Base-by-base conservation (phyloP, 2,797 vertebrate genomes). In the Micropoecilia bifurca region DNA sequence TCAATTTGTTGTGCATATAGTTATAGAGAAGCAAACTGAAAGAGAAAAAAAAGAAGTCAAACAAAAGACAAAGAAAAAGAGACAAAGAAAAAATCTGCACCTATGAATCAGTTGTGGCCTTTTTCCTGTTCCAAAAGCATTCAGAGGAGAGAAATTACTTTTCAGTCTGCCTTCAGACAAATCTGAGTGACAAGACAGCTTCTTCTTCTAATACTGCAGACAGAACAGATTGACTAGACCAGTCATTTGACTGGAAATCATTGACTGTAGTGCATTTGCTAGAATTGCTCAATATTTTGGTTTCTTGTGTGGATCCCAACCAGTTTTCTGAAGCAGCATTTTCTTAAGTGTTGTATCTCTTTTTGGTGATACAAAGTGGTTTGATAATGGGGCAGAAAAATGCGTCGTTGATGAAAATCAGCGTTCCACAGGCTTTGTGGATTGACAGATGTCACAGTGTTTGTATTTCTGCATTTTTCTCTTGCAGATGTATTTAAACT, bases 141-240 rank as follows among this genome's bases (percentile, higher is more conserved):
- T 50, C 13, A 63, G 71, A n/a, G 41, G 6, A 71, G 3, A 57
- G 22, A 36, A 66, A 33, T 22, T 66, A 28, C 45, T 20, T 63
- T 47, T 63, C 33, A 48, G 13, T 39, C 6, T 18, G 30, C 57
- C 45, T 74, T 53, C 25, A 41, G 36, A 53, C 43, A 33, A 47
- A 72, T 73, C 69, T 59, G 36, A 68, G 36, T 74, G 59, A 68
- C 55, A 72, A 72, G 53, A 73, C 47, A 46, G 72, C 59, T 53
- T 55, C 33, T 66, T 41, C 30, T 68, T 43, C 33, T 73, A n/a
- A 48, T 36, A 28, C 25, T 16, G 61, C 71, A 20, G 2, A 46
- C 33, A 59, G 69, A 47, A 48, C 20, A 73, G 43, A 48, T 78
- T 39, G 71, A 61, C 69, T 47, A 22, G n/a, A 72, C 69, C 43